These are phyloP conservation scores for Octomys mimax DNA, from an alignment of 2,797 vertebrate genomes.

Conservation along the genomic window DNA sequence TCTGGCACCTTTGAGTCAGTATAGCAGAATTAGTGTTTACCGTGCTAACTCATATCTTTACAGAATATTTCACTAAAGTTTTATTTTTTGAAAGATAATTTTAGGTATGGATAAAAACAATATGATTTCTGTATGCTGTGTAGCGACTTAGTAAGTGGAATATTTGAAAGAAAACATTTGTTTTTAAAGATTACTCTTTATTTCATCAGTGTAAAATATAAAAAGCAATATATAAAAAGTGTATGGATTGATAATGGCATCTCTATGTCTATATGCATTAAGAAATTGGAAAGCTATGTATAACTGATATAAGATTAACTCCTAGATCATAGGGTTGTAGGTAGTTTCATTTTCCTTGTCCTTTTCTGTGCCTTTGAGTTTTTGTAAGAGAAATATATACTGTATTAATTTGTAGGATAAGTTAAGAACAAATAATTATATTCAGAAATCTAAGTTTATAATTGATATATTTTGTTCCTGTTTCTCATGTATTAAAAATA, in stretches of 20 bases:
- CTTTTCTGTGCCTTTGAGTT: not conserved
- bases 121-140: not conserved
- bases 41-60: not conserved
- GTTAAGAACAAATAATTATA: not conserved
- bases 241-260: not conserved
- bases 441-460: not conserved
- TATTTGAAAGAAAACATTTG: slow-evolving; percentile 8
- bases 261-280: not conserved
- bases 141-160: slow-evolving; percentile 2
- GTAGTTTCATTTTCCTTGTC: slow-evolving; percentile 29
- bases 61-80: slow-evolving; percentile 50
- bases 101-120: slow-evolving; percentile 28
- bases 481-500: not conserved
- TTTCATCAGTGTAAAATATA: slow-evolving; percentile 12
- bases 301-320: not conserved
- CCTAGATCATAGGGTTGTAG: not conserved
- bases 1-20: slow-evolving; percentile 7
- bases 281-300: slow-evolving; percentile 27
- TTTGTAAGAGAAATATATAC: slow-evolving; percentile 16
- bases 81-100: slow-evolving; percentile 59
- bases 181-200: slow-evolving; percentile 31
- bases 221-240: not conserved
- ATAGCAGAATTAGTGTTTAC: not conserved
- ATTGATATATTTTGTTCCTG: slow-evolving; percentile 1
- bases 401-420: slow-evolving; percentile 22